Percentiles rank a stretch among this genome's conserved stretches.
Evolutionary conservation across 2,113 vertebrate genomes (phyloP).

Genomic region (Pelodiscus sinensis): DNA sequence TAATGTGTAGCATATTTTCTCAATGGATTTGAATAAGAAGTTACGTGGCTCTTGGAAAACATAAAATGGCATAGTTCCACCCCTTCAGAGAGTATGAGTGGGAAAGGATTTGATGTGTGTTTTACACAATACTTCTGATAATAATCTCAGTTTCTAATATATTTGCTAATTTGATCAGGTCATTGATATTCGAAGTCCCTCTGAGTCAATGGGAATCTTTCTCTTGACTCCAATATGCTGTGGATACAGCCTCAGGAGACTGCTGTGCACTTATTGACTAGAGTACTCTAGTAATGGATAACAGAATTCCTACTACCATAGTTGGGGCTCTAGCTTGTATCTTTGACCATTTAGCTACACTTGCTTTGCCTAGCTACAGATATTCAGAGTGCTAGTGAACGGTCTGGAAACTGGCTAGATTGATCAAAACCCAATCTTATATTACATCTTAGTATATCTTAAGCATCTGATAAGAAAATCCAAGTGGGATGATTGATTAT

Average conservation of each 20-base stretch:
- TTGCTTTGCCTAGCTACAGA: neutral
- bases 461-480: neutral
- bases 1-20: constrained; percentile 28
- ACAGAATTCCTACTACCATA: neutral
- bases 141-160: neutral
- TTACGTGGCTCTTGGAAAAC: neutral
- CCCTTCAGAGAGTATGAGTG: neutral
- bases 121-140: neutral
- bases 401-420: neutral
- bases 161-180: neutral
- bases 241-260: neutral
- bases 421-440: neutral
- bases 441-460: neutral
- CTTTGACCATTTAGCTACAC: neutral
- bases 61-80: neutral
- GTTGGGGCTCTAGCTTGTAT: neutral
- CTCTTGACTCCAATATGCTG: neutral
- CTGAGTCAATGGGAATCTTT: neutral
- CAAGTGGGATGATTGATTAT: neutral
- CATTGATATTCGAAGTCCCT: neutral
- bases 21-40: neutral
- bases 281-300: neutral
- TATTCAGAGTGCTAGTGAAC: neutral
- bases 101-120: neutral
- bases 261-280: neutral